A percentile compares a stretch with the other conserved stretches of the same genome.
Evolutionary conservation across 2,888 invertebrate species (phyloP).

Genomic region (Elysia crispata): DNA sequence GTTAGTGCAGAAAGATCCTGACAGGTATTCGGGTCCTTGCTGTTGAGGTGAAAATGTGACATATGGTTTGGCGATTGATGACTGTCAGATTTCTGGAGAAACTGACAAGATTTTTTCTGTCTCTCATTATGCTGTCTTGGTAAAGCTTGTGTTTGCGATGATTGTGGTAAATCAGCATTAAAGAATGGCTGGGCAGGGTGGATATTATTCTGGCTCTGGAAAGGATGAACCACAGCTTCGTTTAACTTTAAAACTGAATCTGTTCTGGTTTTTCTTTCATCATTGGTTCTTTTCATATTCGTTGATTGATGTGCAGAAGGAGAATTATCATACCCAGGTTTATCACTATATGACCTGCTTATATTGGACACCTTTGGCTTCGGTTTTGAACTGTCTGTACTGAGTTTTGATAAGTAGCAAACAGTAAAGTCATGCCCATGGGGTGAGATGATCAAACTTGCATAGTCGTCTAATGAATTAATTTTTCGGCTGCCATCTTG

Average conservation of each 20-base stretch:
- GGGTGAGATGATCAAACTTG: slow-evolving; percentile 68
- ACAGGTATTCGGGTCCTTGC: no score
- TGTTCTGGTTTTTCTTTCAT: no score
- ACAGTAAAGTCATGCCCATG: slow-evolving; percentile 71
- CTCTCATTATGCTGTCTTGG: no score
- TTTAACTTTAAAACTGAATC: neutral
- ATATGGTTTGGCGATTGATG: no score
- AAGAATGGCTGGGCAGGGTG: neutral
- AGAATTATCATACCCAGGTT: no score
- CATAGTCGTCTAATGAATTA: slow-evolving; percentile 69
- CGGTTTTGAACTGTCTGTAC: slow-evolving; percentile 53
- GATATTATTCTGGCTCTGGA: neutral
- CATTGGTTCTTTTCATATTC: no score
- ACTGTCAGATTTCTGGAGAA: neutral
- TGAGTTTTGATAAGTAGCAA: slow-evolving; percentile 67
- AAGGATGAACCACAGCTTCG: slow-evolving; percentile 16
- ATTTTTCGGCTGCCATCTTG: slow-evolving; percentile 68
- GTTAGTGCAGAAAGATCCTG: no score
- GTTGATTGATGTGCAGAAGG: no score
- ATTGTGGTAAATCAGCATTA: neutral
- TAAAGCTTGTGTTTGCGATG: neutral
- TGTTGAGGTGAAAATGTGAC: no score
- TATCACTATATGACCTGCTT: no score
- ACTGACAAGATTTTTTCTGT: neutral
- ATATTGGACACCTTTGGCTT: neutral